These are phyloP conservation scores for Parazoanthus atlanticus DNA, from an alignment of 92 coral and sea anemone genomes.

Conservation along the genomic window DNA sequence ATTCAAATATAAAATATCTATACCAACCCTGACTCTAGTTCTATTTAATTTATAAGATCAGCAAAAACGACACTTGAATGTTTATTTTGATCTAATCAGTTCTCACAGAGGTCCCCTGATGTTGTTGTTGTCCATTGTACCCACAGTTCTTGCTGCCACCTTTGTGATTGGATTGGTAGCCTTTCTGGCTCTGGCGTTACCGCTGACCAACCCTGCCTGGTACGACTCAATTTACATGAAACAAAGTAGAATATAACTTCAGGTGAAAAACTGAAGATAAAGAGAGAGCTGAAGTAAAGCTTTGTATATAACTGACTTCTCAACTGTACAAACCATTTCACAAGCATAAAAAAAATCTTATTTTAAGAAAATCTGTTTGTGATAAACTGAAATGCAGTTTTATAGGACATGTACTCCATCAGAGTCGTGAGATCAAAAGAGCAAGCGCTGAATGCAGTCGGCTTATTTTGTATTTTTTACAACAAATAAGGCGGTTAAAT, in stretches of 20 bases:
- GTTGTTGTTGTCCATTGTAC: neutral
- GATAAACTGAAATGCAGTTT: neutral
- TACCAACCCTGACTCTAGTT: no score
- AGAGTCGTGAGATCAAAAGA: neutral
- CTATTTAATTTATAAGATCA: no score
- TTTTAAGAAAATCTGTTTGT: no score
- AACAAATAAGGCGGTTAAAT: no score
- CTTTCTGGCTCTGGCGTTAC: conserved; percentile 74
- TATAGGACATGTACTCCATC: neutral
- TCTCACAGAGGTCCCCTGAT: no score
- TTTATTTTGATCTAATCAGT: no score
- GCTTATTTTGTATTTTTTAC: neutral
- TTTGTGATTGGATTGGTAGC: conserved; percentile 79
- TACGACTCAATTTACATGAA: conserved; percentile 71
- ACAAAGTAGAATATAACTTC: neutral
- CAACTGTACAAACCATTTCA: neutral
- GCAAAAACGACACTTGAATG: no score
- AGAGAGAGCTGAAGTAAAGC: neutral
- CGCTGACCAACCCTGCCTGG: conserved; percentile 85
- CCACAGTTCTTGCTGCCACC: conserved; percentile 74
- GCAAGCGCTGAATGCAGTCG: no score
- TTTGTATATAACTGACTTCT: neutral
- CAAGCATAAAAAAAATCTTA: neutral
- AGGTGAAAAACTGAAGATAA: neutral
- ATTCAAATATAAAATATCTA: no score